Base-by-base conservation (phyloP, 2,113 vertebrate species). In the Polypterus bichir region DNA sequence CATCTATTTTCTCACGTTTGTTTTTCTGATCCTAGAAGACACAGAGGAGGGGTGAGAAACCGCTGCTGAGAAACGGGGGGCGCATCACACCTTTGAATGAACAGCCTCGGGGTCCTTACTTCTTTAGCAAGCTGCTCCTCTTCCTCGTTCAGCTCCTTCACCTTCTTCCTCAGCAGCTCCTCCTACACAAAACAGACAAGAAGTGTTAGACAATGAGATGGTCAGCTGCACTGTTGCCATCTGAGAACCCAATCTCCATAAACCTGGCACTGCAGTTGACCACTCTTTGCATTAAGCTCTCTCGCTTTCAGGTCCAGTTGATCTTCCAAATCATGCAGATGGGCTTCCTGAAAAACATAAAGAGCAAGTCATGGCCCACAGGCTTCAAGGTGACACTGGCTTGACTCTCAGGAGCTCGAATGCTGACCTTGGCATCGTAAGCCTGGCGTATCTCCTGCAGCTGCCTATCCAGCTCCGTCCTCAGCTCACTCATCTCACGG, bases 391-490 rank as follows among this genome's bases (percentile, higher is more conserved):
- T 47, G 44, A 1, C 1, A 4, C 47, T 2, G 4, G 44, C 27
- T 0, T 0, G 1, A 2, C 5, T 55, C 5, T 1, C 75, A 1
- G 8, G 53, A 48, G 48, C 54, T 49, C 1, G 45, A 1, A 6
- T 8, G 11, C 69, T 77, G 67, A 94, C 93, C 89, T 89, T 88
- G n/a, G 83, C 81, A 3, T 73, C 68, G 63, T 88, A 78, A 46
- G 65, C 69, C 3, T 67, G 75, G 64, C 67, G 73, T 53, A 71
- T 48, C 3, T 80, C 75, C 0, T 74, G 11, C 0, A 85, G 81
- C 68, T 72, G 81, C 56, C 70, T 63, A 0, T 85, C 78, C 59
- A 90, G 86, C 69, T 92, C 83, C 4, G 76, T 68, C 71, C 72
- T 81, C 66, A 81, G 55, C 0, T 66, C 76, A 52, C 83, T 81